Conservation (phyloP, 30 jellyfish, hydroid and myxozoan genomes). For the Aurelia sp. region DNA sequence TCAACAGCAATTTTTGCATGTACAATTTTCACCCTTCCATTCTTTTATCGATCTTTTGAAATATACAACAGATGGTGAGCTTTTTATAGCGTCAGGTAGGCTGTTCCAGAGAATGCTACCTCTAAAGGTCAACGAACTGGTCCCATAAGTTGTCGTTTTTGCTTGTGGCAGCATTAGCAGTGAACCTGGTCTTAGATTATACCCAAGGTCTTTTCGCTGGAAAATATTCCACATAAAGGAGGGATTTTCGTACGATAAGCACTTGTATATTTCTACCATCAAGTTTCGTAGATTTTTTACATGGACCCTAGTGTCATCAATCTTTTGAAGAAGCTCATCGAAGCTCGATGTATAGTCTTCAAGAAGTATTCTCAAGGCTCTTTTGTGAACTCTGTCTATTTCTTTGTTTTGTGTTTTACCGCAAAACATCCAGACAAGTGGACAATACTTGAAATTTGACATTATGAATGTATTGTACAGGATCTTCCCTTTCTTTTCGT, state of each 20-base stretch:
- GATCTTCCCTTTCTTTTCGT: slow-evolving; percentile 21
- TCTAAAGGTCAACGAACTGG: neutral
- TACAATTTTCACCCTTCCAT: slow-evolving; percentile 59
- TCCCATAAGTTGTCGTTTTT: no score
- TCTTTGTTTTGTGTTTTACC: slow-evolving; percentile 25
- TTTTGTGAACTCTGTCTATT: slow-evolving; percentile 40
- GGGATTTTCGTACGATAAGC: slow-evolving; percentile 28
- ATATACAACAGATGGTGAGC: slow-evolving; percentile 1
- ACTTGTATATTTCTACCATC: slow-evolving; percentile 33
- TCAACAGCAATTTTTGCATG: slow-evolving; percentile 34
- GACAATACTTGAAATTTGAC: slow-evolving; percentile 56
- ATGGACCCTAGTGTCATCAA: slow-evolving; percentile 24
- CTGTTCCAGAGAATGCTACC: slow-evolving; percentile 63
- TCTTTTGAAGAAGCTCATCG: slow-evolving; percentile 38
- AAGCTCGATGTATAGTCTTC: slow-evolving; percentile 20
- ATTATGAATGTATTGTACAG: slow-evolving; percentile 31
- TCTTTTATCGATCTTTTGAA: slow-evolving; percentile 37
- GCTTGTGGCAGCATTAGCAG: neutral
- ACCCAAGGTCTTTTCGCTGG: slow-evolving; percentile 8
- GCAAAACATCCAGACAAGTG: slow-evolving; percentile 65
- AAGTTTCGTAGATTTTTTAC: slow-evolving; percentile 36
- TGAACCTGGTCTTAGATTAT: slow-evolving; percentile 34
- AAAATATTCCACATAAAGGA: slow-evolving; percentile 38
- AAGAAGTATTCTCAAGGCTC: slow-evolving; percentile 43
- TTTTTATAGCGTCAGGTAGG: slow-evolving; percentile 28